These are phyloP conservation scores for Anoura caudifer DNA, from an alignment of 2,113 vertebrate genomes.

Conservation along the genomic window DNA sequence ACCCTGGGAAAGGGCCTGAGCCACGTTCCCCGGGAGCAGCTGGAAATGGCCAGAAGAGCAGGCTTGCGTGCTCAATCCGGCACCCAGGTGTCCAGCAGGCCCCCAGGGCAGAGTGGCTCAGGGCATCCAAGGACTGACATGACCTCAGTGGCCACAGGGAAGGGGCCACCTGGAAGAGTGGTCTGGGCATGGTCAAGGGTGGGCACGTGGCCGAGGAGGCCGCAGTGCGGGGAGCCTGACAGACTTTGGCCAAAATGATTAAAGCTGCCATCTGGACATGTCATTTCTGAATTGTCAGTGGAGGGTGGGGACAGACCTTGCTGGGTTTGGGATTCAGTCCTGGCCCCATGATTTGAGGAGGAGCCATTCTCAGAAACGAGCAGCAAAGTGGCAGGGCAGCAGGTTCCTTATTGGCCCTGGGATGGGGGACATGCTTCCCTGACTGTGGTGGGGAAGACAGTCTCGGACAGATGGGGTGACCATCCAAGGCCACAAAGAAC, in stretches of 20 bases:
- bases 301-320: background rate
- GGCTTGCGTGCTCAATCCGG: background rate
- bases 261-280: constrained; percentile 67
- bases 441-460: no score
- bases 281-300: background rate
- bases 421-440: background rate
- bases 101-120: background rate
- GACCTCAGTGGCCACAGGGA: constrained; percentile 24
- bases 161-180: background rate
- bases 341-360: background rate
- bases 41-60: background rate
- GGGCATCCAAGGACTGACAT: background rate
- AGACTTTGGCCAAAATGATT: constrained; percentile 1
- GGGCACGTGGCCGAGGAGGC: background rate
- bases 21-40: background rate
- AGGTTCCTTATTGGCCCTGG: background rate
- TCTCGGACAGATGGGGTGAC: background rate
- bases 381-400: background rate
- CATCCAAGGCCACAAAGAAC: background rate
- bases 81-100: background rate
- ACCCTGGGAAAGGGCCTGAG: background rate
- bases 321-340: background rate
- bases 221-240: background rate
- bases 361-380: background rate
- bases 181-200: background rate